Conservation (phyloP, 2,888 invertebrate species). For the Ferrisia virgata region DNA sequence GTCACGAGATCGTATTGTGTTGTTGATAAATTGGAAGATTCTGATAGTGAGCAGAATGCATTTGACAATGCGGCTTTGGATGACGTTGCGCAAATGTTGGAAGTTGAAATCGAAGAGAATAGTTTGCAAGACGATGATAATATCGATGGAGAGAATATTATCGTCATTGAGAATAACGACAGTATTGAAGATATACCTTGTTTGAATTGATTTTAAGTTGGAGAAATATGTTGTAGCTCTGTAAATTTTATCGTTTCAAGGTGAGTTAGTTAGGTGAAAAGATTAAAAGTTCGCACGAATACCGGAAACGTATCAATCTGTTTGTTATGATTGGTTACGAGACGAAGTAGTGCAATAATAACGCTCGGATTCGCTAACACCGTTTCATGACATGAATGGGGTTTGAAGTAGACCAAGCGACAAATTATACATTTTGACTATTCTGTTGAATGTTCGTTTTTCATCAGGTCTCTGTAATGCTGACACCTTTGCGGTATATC, state of each 20-base stretch:
- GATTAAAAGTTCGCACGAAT: not conserved
- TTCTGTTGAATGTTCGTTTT: not conserved
- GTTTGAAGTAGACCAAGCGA: slow-evolving; percentile 45
- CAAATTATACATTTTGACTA: not conserved
- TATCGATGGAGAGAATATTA: not conserved
- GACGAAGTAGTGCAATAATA: slow-evolving; percentile 39
- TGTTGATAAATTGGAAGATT: not conserved
- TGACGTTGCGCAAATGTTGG: no score
- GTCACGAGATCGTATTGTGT: not conserved
- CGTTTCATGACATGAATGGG: slow-evolving; percentile 33
- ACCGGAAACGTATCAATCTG: slow-evolving; percentile 31
- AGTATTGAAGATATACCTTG: not conserved
- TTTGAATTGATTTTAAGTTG: not conserved
- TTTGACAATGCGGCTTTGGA: no score
- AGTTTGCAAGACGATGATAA: not conserved
- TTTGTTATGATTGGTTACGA: not conserved
- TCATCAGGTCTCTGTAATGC: not conserved
- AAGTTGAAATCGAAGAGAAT: no score
- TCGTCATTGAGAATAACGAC: not conserved
- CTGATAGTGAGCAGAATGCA: no score
- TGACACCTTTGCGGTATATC: no score
- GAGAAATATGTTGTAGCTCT: not conserved
- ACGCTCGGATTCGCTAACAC: slow-evolving; percentile 37
- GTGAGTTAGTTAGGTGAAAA: not conserved
- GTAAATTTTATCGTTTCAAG: not conserved